Evolutionary conservation across 2,888 invertebrate genomes (phyloP).

Genomic region (Lycocerus yunnanus): DNA sequence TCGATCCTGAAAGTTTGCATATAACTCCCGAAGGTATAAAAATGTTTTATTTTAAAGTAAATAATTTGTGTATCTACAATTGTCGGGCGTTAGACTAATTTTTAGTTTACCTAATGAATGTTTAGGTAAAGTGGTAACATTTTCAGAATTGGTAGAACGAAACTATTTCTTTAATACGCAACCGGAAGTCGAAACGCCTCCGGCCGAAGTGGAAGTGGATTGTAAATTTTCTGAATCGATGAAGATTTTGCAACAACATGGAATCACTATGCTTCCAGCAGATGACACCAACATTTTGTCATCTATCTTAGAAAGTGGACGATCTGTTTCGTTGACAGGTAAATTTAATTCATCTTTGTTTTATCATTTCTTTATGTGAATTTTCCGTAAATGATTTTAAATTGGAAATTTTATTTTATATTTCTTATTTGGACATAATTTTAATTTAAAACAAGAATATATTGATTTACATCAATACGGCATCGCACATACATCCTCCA

Average conservation of each 20-base stretch:
- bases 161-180: not conserved
- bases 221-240: constrained; percentile 55
- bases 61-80: not conserved
- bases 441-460: no score
- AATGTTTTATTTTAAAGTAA: not conserved
- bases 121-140: not conserved
- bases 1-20: constrained; percentile 28
- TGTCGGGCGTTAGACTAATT: not conserved
- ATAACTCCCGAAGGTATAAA: constrained; percentile 27
- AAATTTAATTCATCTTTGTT: constrained; percentile 11
- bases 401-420: not conserved
- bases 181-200: not conserved
- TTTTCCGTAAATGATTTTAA: not conserved
- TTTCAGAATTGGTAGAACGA: not conserved
- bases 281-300: constrained; percentile 77
- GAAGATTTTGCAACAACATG: constrained; percentile 80
- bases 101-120: not conserved
- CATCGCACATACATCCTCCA: no score
- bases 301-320: constrained; percentile 82
- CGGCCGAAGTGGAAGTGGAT: not conserved
- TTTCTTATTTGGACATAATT: no score
- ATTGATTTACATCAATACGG: no score
- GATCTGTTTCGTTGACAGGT: constrained; percentile 82
- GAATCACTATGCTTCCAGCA: constrained; percentile 83
- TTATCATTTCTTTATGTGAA: not conserved